Evolutionary conservation across 2,113 vertebrate species (phyloP).

Genomic region (Phrynosoma blainvillii): DNA sequence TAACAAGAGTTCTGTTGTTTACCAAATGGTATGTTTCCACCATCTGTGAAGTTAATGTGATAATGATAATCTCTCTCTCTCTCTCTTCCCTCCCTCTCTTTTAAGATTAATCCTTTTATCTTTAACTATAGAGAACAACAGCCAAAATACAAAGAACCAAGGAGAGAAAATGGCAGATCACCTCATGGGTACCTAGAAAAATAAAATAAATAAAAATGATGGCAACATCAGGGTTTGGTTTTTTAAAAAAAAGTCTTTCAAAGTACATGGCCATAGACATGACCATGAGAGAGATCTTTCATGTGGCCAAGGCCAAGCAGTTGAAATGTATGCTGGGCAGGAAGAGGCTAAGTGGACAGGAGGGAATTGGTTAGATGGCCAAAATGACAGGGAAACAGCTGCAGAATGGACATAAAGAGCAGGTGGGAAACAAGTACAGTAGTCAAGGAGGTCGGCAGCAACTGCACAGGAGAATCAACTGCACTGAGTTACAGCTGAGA

Average conservation of each 20-base stretch:
- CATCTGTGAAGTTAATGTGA: constrained; percentile 25
- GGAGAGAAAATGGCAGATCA: background rate
- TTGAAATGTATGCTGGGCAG: too few relatives aligned
- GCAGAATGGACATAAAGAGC: background rate
- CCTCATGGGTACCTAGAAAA: background rate
- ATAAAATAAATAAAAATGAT: background rate
- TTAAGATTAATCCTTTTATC: constrained; percentile 28
- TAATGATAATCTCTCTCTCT: background rate
- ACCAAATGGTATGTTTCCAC: constrained; percentile 22
- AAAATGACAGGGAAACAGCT: background rate
- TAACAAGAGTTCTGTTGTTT: constrained; percentile 16
- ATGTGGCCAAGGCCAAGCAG: too few relatives aligned
- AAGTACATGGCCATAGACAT: constrained; percentile 41
- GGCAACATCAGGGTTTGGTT: background rate
- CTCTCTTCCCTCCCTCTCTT: constrained; percentile 3
- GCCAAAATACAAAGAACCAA: background rate
- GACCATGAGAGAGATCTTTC: background rate
- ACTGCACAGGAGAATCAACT: background rate
- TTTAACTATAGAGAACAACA: background rate
- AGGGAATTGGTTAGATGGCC: background rate
- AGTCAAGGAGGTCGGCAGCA: background rate
- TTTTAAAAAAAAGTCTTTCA: constrained; percentile 12
- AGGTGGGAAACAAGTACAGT: background rate
- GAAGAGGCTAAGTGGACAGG: background rate
- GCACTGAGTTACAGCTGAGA: too few relatives aligned